phyloP scores from a whole-genome alignment of 2,888 invertebrate genomes.

The Pristionchus exspectatus region DNA sequence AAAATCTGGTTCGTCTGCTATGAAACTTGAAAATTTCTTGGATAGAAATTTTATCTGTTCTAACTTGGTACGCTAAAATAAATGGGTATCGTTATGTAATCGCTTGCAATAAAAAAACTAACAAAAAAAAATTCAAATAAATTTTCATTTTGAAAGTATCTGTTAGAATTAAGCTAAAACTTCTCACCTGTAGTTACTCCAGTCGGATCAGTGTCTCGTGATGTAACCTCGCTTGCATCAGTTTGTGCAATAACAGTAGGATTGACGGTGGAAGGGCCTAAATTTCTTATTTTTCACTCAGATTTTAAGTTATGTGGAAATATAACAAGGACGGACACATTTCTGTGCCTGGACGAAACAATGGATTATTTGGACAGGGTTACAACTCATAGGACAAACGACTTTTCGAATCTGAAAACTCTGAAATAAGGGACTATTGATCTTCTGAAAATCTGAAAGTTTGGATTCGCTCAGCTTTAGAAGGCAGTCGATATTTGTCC shows the following conservation, averaged over 20 bases:
- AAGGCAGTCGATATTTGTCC: background rate
- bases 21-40: too few relatives aligned
- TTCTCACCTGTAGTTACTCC: background rate
- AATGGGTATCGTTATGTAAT: too few relatives aligned
- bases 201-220: background rate
- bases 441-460: slow-evolving; percentile 12
- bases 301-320: background rate
- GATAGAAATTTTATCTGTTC: too few relatives aligned
- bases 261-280: background rate
- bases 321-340: background rate
- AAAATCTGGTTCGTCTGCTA: too few relatives aligned
- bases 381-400: background rate
- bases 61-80: too few relatives aligned
- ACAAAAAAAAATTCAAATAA: too few relatives aligned
- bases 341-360: slow-evolving; percentile 6
- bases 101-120: too few relatives aligned
- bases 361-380: background rate
- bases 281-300: background rate
- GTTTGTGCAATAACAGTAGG: background rate
- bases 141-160: too few relatives aligned
- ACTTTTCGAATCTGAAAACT: background rate
- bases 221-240: background rate
- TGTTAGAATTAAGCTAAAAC: background rate
- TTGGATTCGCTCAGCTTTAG: background rate
- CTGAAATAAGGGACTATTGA: background rate